Percentiles rank a stretch among this genome's conserved stretches.
Conservation (phyloP, 2,797 vertebrate species). For the Pogonophryne albipinna region DNA sequence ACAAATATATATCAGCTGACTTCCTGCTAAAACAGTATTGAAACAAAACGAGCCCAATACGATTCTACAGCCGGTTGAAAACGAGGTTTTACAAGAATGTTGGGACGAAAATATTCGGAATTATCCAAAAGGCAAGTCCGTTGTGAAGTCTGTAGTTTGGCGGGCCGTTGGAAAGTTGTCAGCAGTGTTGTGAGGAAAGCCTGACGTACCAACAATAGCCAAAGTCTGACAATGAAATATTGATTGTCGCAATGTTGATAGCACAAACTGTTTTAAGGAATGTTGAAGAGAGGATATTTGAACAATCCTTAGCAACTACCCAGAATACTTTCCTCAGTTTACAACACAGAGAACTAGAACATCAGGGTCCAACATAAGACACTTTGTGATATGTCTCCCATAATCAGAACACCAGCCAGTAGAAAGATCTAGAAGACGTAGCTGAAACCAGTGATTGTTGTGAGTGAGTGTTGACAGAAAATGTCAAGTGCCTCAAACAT, state of each 20-base stretch:
- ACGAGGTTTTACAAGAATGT: not conserved
- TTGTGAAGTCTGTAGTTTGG: not conserved
- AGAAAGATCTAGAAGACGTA: not conserved
- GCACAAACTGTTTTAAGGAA: not conserved
- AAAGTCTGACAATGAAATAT: not conserved
- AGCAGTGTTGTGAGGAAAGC: not conserved
- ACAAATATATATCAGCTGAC: not conserved
- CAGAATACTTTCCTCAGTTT: not conserved
- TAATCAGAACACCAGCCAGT: not conserved
- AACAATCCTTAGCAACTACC: not conserved
- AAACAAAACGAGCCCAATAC: not conserved
- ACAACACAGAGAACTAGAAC: not conserved
- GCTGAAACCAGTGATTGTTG: not conserved
- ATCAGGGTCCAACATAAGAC: too few relatives aligned
- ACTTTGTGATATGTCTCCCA: too few relatives aligned
- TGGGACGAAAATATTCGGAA: not conserved
- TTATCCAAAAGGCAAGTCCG: not conserved
- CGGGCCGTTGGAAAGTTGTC: not conserved
- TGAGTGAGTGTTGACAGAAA: not conserved
- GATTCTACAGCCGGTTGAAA: not conserved
- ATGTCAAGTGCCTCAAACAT: not conserved
- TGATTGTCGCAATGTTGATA: not conserved
- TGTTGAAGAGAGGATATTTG: not conserved
- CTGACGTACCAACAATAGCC: not conserved
- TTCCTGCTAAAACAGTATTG: not conserved